These are phyloP conservation scores for Listronotus bonariensis DNA, from an alignment of 1,140 invertebrate genomes.

Conservation along the genomic window DNA sequence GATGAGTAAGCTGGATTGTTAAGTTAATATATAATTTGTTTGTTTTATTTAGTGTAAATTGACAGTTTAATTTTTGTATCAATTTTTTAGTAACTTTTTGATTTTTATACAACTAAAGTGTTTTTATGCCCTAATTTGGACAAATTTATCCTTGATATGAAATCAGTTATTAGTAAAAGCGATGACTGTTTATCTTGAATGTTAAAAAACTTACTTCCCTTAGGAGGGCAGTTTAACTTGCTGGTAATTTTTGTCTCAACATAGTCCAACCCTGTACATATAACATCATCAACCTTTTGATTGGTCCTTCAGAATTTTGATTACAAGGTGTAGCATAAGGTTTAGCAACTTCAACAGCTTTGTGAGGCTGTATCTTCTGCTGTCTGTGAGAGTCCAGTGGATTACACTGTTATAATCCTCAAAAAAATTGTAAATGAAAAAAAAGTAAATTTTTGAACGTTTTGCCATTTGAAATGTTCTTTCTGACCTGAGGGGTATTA, in stretches of 20 bases:
- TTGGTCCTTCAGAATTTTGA: constrained; percentile 57
- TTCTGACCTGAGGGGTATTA: no score
- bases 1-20: constrained; percentile 13
- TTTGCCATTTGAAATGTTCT: no score
- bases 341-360: constrained; percentile 58
- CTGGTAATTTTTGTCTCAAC: constrained; percentile 59
- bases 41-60: neutral
- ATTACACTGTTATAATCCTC: constrained; percentile 63
- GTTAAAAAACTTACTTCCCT: constrained; percentile 55
- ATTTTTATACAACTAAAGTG: no score
- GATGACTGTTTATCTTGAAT: neutral
- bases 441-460: no score
- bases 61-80: no score
- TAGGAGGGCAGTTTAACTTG: constrained; percentile 57
- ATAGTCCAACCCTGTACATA: constrained; percentile 59
- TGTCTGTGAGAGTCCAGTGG: constrained; percentile 61
- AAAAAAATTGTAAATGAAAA: constrained; percentile 8
- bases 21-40: constrained; percentile 8
- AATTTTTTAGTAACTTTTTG: no score
- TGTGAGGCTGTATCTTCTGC: constrained; percentile 61
- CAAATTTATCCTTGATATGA: neutral
- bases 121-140: no score
- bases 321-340: constrained; percentile 58
- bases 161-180: neutral
- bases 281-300: constrained; percentile 58